These are phyloP conservation scores for Steinernema carpocapsae DNA, from an alignment of 2,888 invertebrate species.

Conservation along the genomic window DNA sequence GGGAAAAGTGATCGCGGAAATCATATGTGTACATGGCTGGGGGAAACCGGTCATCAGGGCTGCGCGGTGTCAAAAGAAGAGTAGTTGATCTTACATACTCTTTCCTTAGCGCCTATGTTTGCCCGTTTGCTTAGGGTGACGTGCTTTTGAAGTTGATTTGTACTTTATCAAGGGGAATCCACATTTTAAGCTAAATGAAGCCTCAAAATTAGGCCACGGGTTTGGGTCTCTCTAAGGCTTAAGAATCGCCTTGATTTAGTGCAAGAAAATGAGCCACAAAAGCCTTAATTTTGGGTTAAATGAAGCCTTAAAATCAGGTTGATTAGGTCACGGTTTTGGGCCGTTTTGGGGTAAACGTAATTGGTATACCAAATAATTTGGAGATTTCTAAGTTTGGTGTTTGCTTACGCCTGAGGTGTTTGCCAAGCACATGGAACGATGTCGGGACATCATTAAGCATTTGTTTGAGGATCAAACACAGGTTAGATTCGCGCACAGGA, in stretches of 20 bases:
- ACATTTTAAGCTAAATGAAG: background rate
- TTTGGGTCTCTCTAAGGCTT: background rate
- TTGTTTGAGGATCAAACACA: too few species aligned
- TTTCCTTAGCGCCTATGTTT: constrained; percentile 12
- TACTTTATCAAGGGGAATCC: constrained; percentile 17
- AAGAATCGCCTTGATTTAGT: background rate
- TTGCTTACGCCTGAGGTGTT: too few species aligned
- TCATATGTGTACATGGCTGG: too few species aligned
- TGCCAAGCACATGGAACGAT: too few species aligned
- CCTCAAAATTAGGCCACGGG: background rate
- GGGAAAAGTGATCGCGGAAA: too few species aligned
- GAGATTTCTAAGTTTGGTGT: too few species aligned
- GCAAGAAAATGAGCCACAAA: background rate
- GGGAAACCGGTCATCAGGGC: constrained; percentile 20
- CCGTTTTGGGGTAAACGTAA: too few species aligned
- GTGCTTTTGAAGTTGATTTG: constrained; percentile 23
- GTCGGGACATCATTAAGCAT: too few species aligned
- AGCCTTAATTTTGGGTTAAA: background rate
- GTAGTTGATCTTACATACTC: constrained; percentile 34
- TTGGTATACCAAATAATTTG: too few species aligned
- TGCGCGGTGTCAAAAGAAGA: constrained; percentile 26
- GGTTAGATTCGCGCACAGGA: background rate
- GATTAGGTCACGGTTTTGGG: too few species aligned
- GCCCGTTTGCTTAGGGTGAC: constrained; percentile 35
- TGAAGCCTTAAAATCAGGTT: background rate